Evolutionary conservation across 2,113 vertebrate genomes (phyloP).

Genomic region (Scytalopus superciliaris): DNA sequence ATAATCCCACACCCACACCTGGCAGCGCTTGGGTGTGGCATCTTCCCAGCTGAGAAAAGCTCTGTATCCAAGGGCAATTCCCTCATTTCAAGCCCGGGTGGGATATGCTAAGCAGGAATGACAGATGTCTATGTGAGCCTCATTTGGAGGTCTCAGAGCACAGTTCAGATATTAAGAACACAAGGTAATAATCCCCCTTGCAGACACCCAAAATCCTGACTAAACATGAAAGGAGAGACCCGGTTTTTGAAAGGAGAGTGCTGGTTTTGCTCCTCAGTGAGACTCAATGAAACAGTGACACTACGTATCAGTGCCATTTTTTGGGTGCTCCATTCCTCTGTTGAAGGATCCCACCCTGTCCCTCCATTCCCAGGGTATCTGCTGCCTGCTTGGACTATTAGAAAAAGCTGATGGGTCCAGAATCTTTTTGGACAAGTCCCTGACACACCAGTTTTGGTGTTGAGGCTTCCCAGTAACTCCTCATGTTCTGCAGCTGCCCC

Average conservation of each 20-base stretch:
- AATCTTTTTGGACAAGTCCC: neutral
- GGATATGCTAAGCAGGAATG: neutral
- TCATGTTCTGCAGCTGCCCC: neutral
- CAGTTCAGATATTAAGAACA: neutral
- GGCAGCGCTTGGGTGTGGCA: neutral
- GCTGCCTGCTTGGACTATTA: neutral
- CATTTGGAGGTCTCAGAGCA: neutral
- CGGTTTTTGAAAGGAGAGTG: fast-evolving
- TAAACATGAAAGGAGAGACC: fast-evolving
- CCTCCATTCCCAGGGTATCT: neutral
- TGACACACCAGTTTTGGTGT: neutral
- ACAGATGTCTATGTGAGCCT: neutral
- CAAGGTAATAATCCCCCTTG: neutral
- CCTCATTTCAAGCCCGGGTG: fast-evolving
- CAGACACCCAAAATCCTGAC: neutral
- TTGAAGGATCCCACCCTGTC: neutral
- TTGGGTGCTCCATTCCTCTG: neutral
- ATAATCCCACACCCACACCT: neutral
- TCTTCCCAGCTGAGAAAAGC: neutral
- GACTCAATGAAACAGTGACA: fast-evolving
- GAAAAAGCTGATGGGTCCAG: neutral
- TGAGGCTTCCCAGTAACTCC: neutral
- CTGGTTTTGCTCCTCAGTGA: neutral
- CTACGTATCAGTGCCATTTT: fast-evolving
- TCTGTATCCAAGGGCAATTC: neutral